Evolutionary conservation across 2,797 vertebrate genomes (phyloP).

Genomic region (Peromyscus attwateri): DNA sequence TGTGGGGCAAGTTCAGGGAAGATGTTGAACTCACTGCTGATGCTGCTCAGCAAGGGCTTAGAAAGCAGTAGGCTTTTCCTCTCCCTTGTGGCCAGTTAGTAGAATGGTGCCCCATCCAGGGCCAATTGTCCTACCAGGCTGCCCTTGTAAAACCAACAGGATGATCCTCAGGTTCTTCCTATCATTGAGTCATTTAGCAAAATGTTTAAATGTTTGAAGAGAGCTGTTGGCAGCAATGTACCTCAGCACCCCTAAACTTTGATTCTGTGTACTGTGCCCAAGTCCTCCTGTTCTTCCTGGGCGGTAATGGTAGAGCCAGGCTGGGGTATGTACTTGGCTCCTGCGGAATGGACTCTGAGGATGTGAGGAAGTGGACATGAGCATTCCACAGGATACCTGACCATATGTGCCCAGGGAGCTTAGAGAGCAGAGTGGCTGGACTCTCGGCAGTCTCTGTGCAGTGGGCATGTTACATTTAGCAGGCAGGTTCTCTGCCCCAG

Average conservation of each 20-base stretch:
- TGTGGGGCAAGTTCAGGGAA: neutral
- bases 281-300: neutral
- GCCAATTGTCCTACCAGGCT: neutral
- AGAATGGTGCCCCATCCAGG: neutral
- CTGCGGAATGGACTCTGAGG: neutral
- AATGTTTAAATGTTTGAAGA: neutral
- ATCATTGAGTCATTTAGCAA: neutral
- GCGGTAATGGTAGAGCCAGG: neutral
- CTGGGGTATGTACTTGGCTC: neutral
- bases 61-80: neutral
- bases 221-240: neutral
- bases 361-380: rapidly evolving
- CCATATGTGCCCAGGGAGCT: neutral
- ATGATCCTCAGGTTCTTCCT: neutral
- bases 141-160: neutral
- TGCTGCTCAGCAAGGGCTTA: neutral
- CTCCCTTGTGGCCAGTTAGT: neutral
- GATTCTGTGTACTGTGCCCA: neutral
- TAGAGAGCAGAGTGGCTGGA: neutral
- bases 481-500: neutral
- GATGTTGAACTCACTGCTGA: neutral
- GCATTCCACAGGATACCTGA: neutral
- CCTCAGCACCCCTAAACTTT: neutral
- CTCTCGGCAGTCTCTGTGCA: rapidly evolving
- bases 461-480: rapidly evolving